Evolutionary conservation across 2,888 invertebrate genomes (phyloP).

Genomic region (Lepidochitona cinerea): DNA sequence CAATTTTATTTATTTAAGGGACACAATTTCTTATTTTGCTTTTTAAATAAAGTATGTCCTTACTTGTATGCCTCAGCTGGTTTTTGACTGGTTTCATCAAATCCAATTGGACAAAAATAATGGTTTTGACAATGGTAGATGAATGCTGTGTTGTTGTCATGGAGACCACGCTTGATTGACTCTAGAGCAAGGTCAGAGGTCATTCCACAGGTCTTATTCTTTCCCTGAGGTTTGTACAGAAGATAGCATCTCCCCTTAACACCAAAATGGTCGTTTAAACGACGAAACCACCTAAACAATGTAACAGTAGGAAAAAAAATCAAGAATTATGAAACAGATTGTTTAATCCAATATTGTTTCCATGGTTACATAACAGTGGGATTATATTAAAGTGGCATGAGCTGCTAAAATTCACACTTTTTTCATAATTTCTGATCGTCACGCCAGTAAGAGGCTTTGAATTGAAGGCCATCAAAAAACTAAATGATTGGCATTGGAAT

Average conservation of each 20-base stretch:
- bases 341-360: no score
- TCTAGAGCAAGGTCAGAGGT: slow-evolving; percentile 52
- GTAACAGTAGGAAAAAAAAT: no score
- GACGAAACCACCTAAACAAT: slow-evolving; percentile 67
- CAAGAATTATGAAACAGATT: no score
- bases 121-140: slow-evolving; percentile 69
- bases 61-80: slow-evolving; percentile 62
- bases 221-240: slow-evolving; percentile 65
- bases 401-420: no score
- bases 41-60: no score
- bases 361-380: no score
- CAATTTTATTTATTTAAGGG: no score
- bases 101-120: slow-evolving; percentile 67
- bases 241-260: slow-evolving; percentile 58
- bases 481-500: no score
- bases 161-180: slow-evolving; percentile 54
- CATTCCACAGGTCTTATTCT: slow-evolving; percentile 53
- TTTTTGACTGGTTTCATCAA: slow-evolving; percentile 57
- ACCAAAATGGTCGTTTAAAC: slow-evolving; percentile 58
- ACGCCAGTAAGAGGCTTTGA: no score
- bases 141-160: slow-evolving; percentile 50
- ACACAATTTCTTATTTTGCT: neutral
- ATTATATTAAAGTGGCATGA: no score
- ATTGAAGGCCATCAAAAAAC: no score
- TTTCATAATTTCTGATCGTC: no score